Percentiles rank a stretch among this genome's conserved stretches.
Evolutionary conservation across 2,797 vertebrate genomes (phyloP).

Genomic region (Parotocinclus haroldoi): DNA sequence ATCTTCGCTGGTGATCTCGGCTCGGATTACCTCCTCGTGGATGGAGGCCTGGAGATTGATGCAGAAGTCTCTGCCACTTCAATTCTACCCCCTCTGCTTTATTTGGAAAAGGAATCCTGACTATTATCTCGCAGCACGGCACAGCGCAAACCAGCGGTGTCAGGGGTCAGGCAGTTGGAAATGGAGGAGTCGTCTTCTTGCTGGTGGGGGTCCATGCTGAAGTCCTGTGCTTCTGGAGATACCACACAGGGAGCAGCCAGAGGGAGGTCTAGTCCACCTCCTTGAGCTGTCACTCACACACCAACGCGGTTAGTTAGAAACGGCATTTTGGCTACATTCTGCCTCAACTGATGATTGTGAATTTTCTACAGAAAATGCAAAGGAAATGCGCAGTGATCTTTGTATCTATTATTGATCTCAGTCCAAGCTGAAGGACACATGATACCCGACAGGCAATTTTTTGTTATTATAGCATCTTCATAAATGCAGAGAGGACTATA

Average conservation of each 20-base stretch:
- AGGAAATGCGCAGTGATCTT: no score
- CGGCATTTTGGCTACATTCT: slow-evolving; percentile 34
- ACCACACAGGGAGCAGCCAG: slow-evolving; percentile 75
- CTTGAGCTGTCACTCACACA: slow-evolving; percentile 70
- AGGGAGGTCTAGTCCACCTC: slow-evolving; percentile 66
- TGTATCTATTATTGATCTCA: no score
- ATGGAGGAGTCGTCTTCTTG: slow-evolving; percentile 48
- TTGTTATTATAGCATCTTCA: no score
- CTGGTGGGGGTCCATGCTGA: slow-evolving; percentile 70
- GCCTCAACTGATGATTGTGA: slow-evolving; percentile 3
- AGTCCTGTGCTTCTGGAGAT: slow-evolving; percentile 63
- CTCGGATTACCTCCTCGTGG: slow-evolving; percentile 35
- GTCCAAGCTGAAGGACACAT: no score
- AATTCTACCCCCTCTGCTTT: slow-evolving; percentile 68
- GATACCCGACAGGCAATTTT: no score
- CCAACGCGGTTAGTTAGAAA: slow-evolving; percentile 55
- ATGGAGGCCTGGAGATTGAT: slow-evolving; percentile 69
- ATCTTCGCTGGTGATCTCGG: slow-evolving; percentile 61
- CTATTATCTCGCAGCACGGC: slow-evolving; percentile 69
- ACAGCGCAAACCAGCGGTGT: slow-evolving; percentile 67
- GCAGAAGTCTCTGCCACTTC: slow-evolving; percentile 77
- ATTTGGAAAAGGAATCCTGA: slow-evolving; percentile 61
- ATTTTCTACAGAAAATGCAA: no score
- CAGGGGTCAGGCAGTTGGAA: slow-evolving; percentile 66
- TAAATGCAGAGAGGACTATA: no score